phyloP scores from a whole-genome alignment of 2,113 vertebrate species.

The Microtus ochrogaster region DNA sequence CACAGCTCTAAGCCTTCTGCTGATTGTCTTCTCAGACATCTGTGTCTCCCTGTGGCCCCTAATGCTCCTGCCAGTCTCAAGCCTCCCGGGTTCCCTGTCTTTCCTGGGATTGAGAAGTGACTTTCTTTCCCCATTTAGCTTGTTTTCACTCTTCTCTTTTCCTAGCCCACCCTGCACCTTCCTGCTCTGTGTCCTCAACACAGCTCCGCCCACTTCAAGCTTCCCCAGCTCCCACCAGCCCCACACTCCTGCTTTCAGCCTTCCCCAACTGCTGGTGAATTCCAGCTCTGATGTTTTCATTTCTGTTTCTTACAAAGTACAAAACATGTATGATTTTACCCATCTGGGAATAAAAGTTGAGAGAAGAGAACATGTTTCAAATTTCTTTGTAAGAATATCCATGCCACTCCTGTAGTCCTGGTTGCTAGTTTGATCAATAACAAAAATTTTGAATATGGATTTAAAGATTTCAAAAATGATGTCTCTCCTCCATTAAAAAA shows the following conservation, averaged over 20 bases:
- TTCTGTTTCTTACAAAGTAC: background rate
- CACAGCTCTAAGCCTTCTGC: background rate
- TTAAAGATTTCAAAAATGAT: slow-evolving; percentile 12
- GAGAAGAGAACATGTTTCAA: background rate
- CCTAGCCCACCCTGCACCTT: accelerated
- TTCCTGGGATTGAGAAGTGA: background rate
- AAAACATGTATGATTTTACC: slow-evolving; percentile 12
- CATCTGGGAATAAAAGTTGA: slow-evolving; percentile 19
- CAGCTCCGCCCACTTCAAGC: background rate
- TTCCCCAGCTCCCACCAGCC: background rate
- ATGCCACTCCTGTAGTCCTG: background rate
- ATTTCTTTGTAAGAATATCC: background rate
- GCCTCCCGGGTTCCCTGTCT: background rate
- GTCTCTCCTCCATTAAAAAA: background rate
- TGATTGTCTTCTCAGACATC: background rate
- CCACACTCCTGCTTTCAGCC: background rate
- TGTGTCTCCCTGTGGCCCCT: background rate
- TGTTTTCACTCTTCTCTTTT: background rate
- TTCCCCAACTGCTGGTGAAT: background rate
- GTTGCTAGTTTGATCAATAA: background rate
- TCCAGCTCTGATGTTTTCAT: background rate
- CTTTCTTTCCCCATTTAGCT: background rate
- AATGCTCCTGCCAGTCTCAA: background rate
- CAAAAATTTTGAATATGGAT: background rate
- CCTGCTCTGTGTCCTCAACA: background rate